Evolutionary conservation across 2,797 vertebrate genomes (phyloP).

Genomic region (Silurus aristotelis): DNA sequence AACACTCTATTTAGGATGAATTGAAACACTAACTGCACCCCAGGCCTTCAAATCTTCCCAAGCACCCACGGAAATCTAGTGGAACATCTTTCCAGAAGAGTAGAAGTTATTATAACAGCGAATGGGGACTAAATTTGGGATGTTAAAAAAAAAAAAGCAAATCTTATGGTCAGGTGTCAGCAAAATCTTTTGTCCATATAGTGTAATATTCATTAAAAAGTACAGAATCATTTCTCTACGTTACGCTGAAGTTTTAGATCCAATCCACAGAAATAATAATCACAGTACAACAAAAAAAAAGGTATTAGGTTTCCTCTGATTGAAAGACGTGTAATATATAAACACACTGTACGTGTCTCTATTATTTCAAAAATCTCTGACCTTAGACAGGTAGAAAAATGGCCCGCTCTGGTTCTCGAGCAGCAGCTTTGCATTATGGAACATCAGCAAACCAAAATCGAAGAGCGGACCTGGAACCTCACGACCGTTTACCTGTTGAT

Average conservation of each 20-base stretch:
- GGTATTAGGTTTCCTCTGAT: background rate
- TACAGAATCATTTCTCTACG: background rate
- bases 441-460: conserved; percentile 80
- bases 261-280: background rate
- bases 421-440: conserved; percentile 74
- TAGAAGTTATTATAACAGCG: too few relatives aligned
- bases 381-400: conserved; percentile 82
- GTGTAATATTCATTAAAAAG: too few relatives aligned
- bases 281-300: background rate
- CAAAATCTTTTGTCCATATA: too few relatives aligned
- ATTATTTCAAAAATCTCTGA: conserved; percentile 45
- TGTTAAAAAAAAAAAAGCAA: too few relatives aligned
- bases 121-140: too few relatives aligned
- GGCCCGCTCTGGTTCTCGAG: conserved; percentile 73
- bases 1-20: too few relatives aligned
- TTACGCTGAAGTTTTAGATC: background rate
- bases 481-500: conserved; percentile 72
- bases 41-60: too few relatives aligned
- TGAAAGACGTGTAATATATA: background rate
- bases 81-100: too few relatives aligned
- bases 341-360: background rate
- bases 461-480: conserved; percentile 78
- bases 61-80: too few relatives aligned
- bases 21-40: too few relatives aligned
- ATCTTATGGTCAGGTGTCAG: too few relatives aligned